Base-by-base conservation (phyloP, 2,888 invertebrate genomes). In the Torymus tubicola region DNA sequence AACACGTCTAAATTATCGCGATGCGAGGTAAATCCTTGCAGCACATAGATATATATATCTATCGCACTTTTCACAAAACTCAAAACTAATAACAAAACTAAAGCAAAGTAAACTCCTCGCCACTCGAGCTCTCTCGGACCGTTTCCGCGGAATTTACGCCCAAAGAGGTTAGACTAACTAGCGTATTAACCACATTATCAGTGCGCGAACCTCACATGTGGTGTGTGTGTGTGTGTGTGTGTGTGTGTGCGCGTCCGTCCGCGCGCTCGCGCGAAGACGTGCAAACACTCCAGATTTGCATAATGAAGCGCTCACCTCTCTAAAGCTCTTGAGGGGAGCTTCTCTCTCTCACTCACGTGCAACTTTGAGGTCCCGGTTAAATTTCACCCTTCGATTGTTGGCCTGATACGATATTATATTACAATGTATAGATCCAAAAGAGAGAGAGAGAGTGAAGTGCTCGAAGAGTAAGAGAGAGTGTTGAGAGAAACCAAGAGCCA, bases 211-310 rank as follows among this genome's bases (percentile, higher is more conserved):
- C 13, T 12, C 67, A 8, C 31, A 31, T 31, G 31, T 31, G 4
- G 24, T 52, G 18, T 64, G 10, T 42, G 42, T 64, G 14, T 18
- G 50, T 14, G 5, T 31, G 8, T 16, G 16, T 52, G 18, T 64
- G 11, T 50, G 42, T 64, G 14, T 21, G 21, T 14, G 8, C 16
- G 8, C 31, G 16, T 58, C 21, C 58, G 24, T 42, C 60, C 58
- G 10, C 16, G 14, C 24, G 53, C 13, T 24, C 70, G 24, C 58
- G 67, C 67, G 69, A 71, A 69, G 73, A 76, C 63, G 65, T 24
- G 74, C 74, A 75, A 78, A 80, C 76, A 78, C 76, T 79, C 60
- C 61, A 78, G 78, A 82, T 81, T 81, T 73, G 73, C 78, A 82
- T 82, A 82, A 82, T 81, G 64, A 82, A 82, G 76, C 55, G 42